Evolutionary conservation across 2,113 vertebrate species (phyloP).

Genomic region (Xenus cinereus): DNA sequence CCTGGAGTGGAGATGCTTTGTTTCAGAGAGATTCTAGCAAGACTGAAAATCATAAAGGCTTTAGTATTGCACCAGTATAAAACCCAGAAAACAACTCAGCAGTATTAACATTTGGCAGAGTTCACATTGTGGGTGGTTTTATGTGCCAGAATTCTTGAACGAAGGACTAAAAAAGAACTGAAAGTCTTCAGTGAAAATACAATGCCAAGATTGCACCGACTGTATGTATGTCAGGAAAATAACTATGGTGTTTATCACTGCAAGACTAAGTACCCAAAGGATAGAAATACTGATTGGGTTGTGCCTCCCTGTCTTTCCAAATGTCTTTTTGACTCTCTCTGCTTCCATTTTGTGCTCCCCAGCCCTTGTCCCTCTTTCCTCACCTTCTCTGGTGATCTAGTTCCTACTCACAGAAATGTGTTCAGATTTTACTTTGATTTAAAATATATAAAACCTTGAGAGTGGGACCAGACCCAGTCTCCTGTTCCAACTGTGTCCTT

Average conservation of each 20-base stretch:
- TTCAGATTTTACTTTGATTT: not conserved
- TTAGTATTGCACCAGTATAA: not conserved
- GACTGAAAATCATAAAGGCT: not conserved
- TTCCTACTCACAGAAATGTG: not conserved
- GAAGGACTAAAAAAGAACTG: slow-evolving; percentile 5
- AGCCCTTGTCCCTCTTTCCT: not conserved
- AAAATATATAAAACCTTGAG: not conserved
- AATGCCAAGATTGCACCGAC: not conserved
- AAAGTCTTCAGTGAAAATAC: not conserved
- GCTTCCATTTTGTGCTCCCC: not conserved
- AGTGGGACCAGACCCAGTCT: not conserved
- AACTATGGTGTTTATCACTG: not conserved
- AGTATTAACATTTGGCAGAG: slow-evolving; percentile 16
- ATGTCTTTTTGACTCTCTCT: not conserved
- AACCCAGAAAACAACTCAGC: not conserved
- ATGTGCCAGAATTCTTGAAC: not conserved
- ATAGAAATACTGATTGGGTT: not conserved
- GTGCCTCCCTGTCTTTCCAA: not conserved
- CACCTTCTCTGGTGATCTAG: not conserved
- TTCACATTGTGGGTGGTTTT: not conserved
- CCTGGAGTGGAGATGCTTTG: not conserved
- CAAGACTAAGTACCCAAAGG: not conserved
- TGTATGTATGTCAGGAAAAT: not conserved
- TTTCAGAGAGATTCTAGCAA: not conserved
- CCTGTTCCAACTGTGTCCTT: not conserved